Conservation (phyloP, 1,140 invertebrate species). For the Sitophilus oryzae region DNA sequence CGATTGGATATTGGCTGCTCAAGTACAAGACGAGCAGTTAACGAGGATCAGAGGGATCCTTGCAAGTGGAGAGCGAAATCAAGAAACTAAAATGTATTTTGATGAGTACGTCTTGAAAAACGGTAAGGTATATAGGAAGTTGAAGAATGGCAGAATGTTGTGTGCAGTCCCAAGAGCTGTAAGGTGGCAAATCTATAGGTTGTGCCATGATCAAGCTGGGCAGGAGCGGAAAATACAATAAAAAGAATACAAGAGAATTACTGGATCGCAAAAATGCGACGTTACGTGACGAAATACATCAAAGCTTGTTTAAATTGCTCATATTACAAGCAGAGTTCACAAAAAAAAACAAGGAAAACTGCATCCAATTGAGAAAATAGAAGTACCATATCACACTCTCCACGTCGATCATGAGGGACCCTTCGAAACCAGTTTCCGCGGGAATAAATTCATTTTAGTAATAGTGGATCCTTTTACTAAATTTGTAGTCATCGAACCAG, state of each 20-base stretch:
- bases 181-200: no score
- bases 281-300: background rate
- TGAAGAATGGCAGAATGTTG: no score
- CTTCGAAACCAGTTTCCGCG: background rate
- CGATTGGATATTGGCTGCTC: conserved; percentile 3
- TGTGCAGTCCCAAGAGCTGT: no score
- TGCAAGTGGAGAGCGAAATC: background rate
- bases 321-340: background rate
- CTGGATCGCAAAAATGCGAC: background rate
- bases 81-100: conserved; percentile 1
- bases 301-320: background rate
- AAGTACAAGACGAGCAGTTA: conserved; percentile 7
- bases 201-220: no score
- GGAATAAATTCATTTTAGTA: background rate
- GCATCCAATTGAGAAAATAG: conserved; percentile 7
- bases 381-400: background rate
- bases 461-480: conserved; percentile 6
- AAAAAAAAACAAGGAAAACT: no score
- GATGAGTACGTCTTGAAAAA: background rate
- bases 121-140: background rate
- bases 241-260: background rate
- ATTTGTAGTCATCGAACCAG: background rate
- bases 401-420: conserved; percentile 10
- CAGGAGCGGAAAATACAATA: background rate
- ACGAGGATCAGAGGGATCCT: background rate